Evolutionary conservation across 2,888 invertebrate species (phyloP).

Genomic region (Oligia strigilis): DNA sequence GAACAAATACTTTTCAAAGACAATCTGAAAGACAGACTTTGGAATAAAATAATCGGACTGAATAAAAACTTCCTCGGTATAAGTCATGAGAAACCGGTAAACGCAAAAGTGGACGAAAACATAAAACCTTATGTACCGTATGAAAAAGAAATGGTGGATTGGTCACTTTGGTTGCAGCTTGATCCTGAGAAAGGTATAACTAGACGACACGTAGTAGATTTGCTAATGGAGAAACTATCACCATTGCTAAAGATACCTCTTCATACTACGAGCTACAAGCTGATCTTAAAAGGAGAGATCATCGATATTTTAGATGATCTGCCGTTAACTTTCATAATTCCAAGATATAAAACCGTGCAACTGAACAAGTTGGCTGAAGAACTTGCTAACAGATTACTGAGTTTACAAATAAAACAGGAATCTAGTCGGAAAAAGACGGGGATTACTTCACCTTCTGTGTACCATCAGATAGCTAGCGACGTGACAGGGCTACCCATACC

Average conservation of each 20-base stretch:
- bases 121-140: slow-evolving; percentile 1
- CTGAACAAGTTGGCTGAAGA: slow-evolving; percentile 68
- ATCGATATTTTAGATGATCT: slow-evolving; percentile 67
- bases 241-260: slow-evolving; percentile 45
- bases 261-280: slow-evolving; percentile 62
- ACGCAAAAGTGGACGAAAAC: background rate
- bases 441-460: background rate
- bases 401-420: slow-evolving; percentile 53
- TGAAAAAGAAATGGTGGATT: slow-evolving; percentile 48
- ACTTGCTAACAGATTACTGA: slow-evolving; percentile 64
- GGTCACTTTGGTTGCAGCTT: slow-evolving; percentile 50
- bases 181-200: slow-evolving; percentile 18
- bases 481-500: slow-evolving; percentile 21
- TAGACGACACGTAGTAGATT: slow-evolving; percentile 19
- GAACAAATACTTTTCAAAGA: slow-evolving; percentile 66
- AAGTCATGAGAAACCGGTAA: slow-evolving; percentile 22
- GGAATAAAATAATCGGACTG: slow-evolving; percentile 66
- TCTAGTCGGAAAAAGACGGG: background rate
- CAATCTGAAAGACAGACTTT: slow-evolving; percentile 69
- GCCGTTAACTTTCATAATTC: slow-evolving; percentile 37
- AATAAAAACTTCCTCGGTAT: slow-evolving; percentile 59
- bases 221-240: slow-evolving; percentile 46
- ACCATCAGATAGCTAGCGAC: slow-evolving; percentile 15
- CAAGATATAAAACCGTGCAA: slow-evolving; percentile 47
- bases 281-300: slow-evolving; percentile 70